phyloP scores from a whole-genome alignment of 2,797 vertebrate genomes.

The Enoplosus armatus region DNA sequence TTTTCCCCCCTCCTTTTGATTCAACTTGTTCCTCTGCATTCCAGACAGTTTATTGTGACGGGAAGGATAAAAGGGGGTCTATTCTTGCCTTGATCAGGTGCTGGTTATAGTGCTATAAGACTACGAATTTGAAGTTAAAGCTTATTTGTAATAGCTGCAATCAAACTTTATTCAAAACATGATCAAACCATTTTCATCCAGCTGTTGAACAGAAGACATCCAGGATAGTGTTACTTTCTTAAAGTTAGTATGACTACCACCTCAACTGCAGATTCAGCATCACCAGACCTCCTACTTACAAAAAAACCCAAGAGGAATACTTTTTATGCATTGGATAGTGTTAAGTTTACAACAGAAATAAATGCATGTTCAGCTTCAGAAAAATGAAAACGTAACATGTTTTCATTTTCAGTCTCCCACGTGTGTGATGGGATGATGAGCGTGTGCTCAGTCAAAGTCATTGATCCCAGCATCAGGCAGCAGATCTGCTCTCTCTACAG shows the following conservation, averaged over 20 bases:
- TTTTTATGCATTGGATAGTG: neutral
- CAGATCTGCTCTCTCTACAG: conserved; percentile 45
- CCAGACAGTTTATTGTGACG: conserved; percentile 55
- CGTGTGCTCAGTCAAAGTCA: conserved; percentile 60
- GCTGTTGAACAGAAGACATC: neutral
- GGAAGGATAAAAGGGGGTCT: conserved; percentile 18
- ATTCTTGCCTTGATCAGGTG: conserved; percentile 12
- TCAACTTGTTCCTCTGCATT: conserved; percentile 55
- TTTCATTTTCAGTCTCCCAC: neutral
- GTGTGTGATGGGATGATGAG: conserved; percentile 33
- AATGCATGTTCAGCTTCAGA: neutral
- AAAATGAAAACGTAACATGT: neutral
- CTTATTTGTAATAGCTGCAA: neutral
- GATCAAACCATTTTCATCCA: neutral
- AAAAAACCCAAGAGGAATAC: neutral
- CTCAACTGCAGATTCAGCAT: neutral
- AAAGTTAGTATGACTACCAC: neutral
- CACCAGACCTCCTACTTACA: neutral
- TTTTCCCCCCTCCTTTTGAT: conserved; percentile 28
- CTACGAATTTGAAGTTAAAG: neutral
- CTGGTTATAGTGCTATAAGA: neutral
- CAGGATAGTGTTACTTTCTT: neutral
- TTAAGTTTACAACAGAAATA: neutral
- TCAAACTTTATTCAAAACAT: neutral
- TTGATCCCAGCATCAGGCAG: conserved; percentile 56